Evolutionary conservation across 1,140 invertebrate species (phyloP), one percentile per base, ranked within the genome.

Genomic region (Leptinotarsa undecemlineata): DNA sequence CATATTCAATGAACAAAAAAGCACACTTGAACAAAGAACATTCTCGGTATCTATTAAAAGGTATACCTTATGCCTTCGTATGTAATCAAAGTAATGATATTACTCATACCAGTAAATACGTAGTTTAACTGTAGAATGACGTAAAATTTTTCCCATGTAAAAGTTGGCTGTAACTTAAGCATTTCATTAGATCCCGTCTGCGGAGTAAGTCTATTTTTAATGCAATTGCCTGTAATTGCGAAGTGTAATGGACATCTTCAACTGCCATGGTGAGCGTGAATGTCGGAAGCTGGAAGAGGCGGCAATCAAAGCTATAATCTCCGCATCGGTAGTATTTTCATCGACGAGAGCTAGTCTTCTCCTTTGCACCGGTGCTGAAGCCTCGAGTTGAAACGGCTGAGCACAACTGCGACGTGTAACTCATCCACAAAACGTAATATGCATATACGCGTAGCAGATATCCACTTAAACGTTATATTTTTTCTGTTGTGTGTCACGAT

Each of bases 401-500:
- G 67, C 13, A 23, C 14, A n/a, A 15, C 8, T 15, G 23, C 62
- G 47, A 62, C 68, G 68, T 42, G 20, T 19, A 42, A 17, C 14
- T 48, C 14, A 17, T 71, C 33, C 48, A 33, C 26, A 68, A 75
- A 79, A 77, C 48, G 68, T 78, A 77, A 78, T 78, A 78, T 79
- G 77, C 79, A 79, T 79, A 81, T 79, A 79, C 78, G 78, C 77
- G 73, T 80, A 77, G 77, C 76, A 80, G 74, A 80, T 81, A 80
- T 77, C 80, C 77, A 80, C 76, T 81, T 81, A 79, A 77, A 81
- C 78, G 77, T 72, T 73, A 74, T 76, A 72, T 82, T 82, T 82
- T 81, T 80, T 71, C 69, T 57, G 68, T 69, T 77, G 74, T 75
- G 76, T 82, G 82, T 83, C 82, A 83, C 81, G 82, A 83, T 80